Evolutionary conservation across 2,797 vertebrate genomes (phyloP).

Genomic region (Parauchenoglanis ngamensis): DNA sequence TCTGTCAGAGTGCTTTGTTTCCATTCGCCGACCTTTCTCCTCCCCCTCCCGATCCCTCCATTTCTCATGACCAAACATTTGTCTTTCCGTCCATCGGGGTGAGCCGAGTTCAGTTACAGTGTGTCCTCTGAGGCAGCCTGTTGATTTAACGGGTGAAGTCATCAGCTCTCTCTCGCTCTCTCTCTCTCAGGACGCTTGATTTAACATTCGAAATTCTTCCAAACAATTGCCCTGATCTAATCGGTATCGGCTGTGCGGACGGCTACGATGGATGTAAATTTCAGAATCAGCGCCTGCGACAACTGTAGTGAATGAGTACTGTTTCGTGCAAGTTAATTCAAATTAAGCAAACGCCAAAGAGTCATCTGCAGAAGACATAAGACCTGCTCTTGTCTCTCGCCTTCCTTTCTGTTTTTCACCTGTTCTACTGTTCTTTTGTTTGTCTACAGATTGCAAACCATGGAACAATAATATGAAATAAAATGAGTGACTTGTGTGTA

Average conservation of each 20-base stretch:
- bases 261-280: not conserved
- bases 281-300: not conserved
- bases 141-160: slow-evolving; percentile 33
- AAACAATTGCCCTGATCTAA: not conserved
- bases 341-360: not conserved
- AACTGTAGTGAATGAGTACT: not conserved
- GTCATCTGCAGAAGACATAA: not conserved
- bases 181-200: not conserved
- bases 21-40: not conserved
- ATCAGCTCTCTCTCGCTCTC: not conserved
- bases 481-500: not conserved
- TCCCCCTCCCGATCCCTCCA: slow-evolving; percentile 2
- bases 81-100: slow-evolving; percentile 33
- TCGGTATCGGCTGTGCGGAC: not conserved
- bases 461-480: not conserved
- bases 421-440: not conserved
- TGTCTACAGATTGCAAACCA: not conserved
- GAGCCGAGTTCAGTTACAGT: not conserved
- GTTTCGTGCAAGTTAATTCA: slow-evolving; percentile 10
- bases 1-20: not conserved
- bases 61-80: slow-evolving; percentile 38
- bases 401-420: not conserved
- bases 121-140: slow-evolving; percentile 31
- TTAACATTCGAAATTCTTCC: not conserved
- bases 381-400: not conserved